Evolutionary conservation across 2,888 invertebrate species (phyloP).

Genomic region (Drosophila imparisetae): DNA sequence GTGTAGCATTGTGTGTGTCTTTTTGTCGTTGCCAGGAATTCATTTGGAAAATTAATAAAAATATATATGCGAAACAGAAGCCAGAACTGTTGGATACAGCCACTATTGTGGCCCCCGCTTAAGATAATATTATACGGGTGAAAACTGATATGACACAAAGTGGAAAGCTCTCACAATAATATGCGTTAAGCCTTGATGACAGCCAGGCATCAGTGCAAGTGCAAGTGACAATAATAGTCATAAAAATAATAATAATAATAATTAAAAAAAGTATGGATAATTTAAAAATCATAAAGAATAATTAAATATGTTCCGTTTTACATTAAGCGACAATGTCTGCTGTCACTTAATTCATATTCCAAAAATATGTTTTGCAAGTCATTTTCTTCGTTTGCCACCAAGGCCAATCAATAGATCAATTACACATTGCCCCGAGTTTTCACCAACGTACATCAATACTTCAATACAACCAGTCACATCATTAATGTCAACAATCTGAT

Average conservation of each 20-base stretch:
- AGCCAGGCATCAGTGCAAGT: neutral
- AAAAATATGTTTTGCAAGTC: neutral
- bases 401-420: neutral
- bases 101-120: slow-evolving; percentile 6
- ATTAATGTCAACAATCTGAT: slow-evolving; percentile 76
- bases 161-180: neutral
- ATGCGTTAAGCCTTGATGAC: neutral
- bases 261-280: fast-evolving
- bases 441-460: neutral
- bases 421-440: neutral
- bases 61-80: slow-evolving; percentile 32
- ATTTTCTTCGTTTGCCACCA: neutral
- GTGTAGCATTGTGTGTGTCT: slow-evolving; percentile 34
- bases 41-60: slow-evolving; percentile 81
- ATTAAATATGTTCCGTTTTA: neutral
- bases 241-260: neutral
- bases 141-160: slow-evolving; percentile 3
- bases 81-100: slow-evolving; percentile 2
- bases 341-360: neutral
- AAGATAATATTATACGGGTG: slow-evolving; percentile 26
- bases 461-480: slow-evolving; percentile 43
- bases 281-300: neutral
- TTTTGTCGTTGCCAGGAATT: slow-evolving; percentile 65
- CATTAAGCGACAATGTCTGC: neutral
- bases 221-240: neutral